Base-by-base conservation (phyloP, 2,797 vertebrate genomes). In the Pipistrellus pygmaeus region DNA sequence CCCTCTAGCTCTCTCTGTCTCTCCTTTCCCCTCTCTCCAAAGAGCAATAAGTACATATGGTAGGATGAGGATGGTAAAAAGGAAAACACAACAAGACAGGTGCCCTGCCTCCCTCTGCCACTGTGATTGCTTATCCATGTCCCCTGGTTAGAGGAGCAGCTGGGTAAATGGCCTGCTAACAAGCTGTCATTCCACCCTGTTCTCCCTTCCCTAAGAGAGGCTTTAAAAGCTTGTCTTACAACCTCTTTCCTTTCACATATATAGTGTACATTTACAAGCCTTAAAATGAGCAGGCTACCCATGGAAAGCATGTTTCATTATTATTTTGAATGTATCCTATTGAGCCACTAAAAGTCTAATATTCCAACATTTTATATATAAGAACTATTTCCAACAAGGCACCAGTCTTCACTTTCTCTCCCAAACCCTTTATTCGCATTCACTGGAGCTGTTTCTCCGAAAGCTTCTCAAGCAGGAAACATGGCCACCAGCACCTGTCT, bases 401-500 rank as follows among this genome's bases (percentile, higher is more conserved):
- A 85, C 20, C 35, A 20, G 8, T 38, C 91, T 96, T 78, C 94
- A 57, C 91, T 91, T 77, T 95, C 75, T 87, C 95, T 92, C 91
- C 81, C 81, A 69, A 30, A 62, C 57, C 20, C 78, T 92, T 95
- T 60, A 68, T 92, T 93, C 64, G 10, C 93, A 76, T 96, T 80
- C 92, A 95, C 81, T 93, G 23, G 85, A 96, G 90, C 77, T 75
- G 64, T 55, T 94, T 83, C 75, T 83, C 85, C 88, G 94, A 95
- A 97, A 73, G 13, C 93, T 96, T 90, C 93, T 91, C 32, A 96
- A 90, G 94, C 76, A 87, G 77, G 76, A 97, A 97, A 96, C 96
- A 95, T 96, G 92, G 41, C 97, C 94, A 94, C 88, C 18, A 12
- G 91, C 60, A 95, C 92, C 95, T 98, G 95, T 97, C 96, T 98